Base-by-base conservation (phyloP, 92 coral and sea anemone genomes). In the Montipora capitata region DNA sequence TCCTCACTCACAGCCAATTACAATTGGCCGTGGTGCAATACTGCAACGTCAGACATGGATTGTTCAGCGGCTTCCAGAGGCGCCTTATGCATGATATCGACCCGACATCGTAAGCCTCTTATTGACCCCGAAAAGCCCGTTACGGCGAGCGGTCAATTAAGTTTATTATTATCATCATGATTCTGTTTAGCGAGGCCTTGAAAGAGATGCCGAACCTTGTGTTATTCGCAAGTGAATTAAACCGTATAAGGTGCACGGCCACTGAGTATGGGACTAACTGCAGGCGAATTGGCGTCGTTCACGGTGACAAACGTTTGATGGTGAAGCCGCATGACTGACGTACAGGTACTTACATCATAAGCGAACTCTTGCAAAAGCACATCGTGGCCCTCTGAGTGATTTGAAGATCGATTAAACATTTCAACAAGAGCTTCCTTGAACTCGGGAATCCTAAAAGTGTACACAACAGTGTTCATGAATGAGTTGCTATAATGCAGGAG, bases 401-500 rank as follows among this genome's bases (percentile, higher is more conserved):
- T 10, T 54, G 48, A 3, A 0, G 65, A 20, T n/a, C 68, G 85
- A 15, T 39, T 18, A 39, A 83, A 59, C 57, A 85, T 17, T 38
- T 68, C 84, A 7, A 35, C 13, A 27, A 92, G 27, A 1, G 91
- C 82, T 51, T 84, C 85, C 17, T 89, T 92, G 67, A 89, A 92
- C 63, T 92, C 93, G 14, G 95, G 95, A 13, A 92, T 88, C 67
- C 95, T 77, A 14, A 84, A 82, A 20, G 90, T 80, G 72, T 92
- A 92, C 52, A 92, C 81, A 0, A 87, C 70, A 2, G 95, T 76
- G 74, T 92, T 92, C 77, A 92, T 72, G 59, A 92, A 92, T 0
- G 95, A 92, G 58, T 92, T 92, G 65, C 95, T 89, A 48, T 88
- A 92, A 58, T 92, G 95, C 42, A 92, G 54, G 10, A 89, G 87